Base-by-base conservation (phyloP, 2,888 invertebrate species). In the Leptarthrus brevirostris region DNA sequence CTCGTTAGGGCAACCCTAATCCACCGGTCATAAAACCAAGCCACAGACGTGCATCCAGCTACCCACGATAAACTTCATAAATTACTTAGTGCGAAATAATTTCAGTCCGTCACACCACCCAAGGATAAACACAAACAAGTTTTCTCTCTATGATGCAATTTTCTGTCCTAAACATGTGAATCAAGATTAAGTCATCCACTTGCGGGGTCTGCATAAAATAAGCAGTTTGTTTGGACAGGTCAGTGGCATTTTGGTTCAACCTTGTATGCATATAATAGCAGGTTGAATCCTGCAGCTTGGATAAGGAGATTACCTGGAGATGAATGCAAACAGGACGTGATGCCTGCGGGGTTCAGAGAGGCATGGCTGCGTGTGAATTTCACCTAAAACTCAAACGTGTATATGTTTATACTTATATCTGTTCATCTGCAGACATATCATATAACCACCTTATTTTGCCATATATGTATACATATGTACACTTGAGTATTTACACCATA, bases 201-300 rank as follows among this genome's bases (percentile, higher is more conserved):
- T 47, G 64, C 64, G 64, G 47, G 64, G 18, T 44, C 64, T 52
- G 49, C 69, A 69, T 52, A 69, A 52, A 34, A 69, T 69, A 69
- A 69, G 34, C 69, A 69, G 69, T 69, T 69, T 69, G 69, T 69
- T 69, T 69, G 69, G 52, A 52, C 69, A 69, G 69, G 69, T 69
- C 69, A 69, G 52, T 69, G 69, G 64, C 64, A 64, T 64, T 64
- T 18, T n/a, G 36, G 58, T 18, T 58, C 36, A 58, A 36, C 34
- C 58, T 58, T 58, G 58, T 58, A 58, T 58, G 58, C 58, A 58
- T 64, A 64, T 44, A 64, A 69, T 52, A 69, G 52, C 30, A 52
- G 47, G 24, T 24, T 1, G 69, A 69, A 69, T 52, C 69, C 52
- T 69, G 69, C 69, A 69, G 52, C 52, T 69, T 30, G 69, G 69